Evolutionary conservation across 2,888 invertebrate species (phyloP), one percentile per base, ranked within the genome.

Genomic region (Caenorhabditis sp.): DNA sequence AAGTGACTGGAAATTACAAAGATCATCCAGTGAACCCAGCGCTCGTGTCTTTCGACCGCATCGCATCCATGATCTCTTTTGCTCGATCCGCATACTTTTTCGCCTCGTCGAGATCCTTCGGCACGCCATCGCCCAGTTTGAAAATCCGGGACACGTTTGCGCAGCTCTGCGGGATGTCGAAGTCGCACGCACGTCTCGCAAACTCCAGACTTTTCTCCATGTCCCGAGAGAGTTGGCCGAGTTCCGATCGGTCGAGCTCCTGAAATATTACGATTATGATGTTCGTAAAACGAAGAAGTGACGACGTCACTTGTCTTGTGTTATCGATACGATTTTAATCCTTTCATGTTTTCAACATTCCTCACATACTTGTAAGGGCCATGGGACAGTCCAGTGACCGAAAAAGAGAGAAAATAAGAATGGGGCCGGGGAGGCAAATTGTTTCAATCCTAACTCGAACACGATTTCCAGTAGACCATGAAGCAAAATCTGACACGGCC

Each of bases 141-240:
- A 78, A 86, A 79, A 88, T 88, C 89, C 94, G 79, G 2, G 95
- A 93, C 0, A 96, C 91, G 91, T 96, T 96, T 0, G 93, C 93
- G 91, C 98, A 98, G 0, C 94, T 94, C 88, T 93, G 94, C 89
- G 95, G 93, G 88, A 95, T 94, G 20, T 93, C 94, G 0, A 93
- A 90, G 77, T 95, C 93, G 89, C 97, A 98, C 0, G 93, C 94
- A 89, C 93, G 93, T 68, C 92, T 90, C 0, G 94, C 93, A 86
- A 92, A 93, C 37, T 93, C 91, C 89, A 94, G 94, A 0, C 95
- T 95, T 90, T 94, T 93, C 91, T n/a, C 89, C 89, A 85, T 85
- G 68, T 86, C 77, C 7, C 85, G 76, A 17, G 78, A 71, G 26
- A 87, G 48, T 9, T 68, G 46, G 15, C 86, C 86, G 9, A 84